These are phyloP conservation scores for Aphelocoma coerulescens DNA, from an alignment of 2,113 vertebrate species.

Conservation along the genomic window DNA sequence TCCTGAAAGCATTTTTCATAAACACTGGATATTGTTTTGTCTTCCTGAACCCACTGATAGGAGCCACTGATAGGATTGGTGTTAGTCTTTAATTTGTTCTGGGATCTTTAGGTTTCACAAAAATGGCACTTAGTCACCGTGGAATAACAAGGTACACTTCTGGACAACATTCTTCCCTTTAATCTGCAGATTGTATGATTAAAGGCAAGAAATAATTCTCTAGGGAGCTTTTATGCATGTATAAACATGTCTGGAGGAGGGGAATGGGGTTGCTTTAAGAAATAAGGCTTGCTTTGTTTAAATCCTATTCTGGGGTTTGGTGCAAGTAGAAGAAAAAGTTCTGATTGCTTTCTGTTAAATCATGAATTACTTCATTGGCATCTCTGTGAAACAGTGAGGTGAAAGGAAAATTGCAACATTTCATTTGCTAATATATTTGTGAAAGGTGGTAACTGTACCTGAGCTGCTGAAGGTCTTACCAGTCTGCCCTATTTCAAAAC, in stretches of 20 bases:
- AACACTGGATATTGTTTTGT: background rate
- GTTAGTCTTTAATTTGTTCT: background rate
- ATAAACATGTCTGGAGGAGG: background rate
- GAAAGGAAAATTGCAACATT: conserved; percentile 3
- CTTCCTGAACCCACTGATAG: background rate
- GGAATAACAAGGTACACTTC: background rate
- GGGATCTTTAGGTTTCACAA: background rate
- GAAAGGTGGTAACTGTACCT: background rate
- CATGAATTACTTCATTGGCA: background rate
- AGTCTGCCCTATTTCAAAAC: background rate
- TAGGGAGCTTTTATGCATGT: background rate
- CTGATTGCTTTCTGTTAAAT: background rate
- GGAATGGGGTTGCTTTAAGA: background rate
- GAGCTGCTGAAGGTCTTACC: background rate
- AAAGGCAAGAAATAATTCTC: conserved; percentile 21
- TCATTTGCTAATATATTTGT: background rate
- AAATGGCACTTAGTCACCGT: background rate
- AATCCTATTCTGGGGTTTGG: background rate
- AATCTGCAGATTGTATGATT: background rate
- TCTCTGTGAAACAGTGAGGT: background rate
- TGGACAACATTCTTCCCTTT: background rate
- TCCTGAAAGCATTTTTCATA: background rate
- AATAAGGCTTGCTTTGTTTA: conserved; percentile 24
- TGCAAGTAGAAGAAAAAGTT: background rate
- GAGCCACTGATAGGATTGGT: background rate